These are phyloP conservation scores for Leptodactylus fallax DNA, from an alignment of 2,797 vertebrate genomes.

Conservation along the genomic window DNA sequence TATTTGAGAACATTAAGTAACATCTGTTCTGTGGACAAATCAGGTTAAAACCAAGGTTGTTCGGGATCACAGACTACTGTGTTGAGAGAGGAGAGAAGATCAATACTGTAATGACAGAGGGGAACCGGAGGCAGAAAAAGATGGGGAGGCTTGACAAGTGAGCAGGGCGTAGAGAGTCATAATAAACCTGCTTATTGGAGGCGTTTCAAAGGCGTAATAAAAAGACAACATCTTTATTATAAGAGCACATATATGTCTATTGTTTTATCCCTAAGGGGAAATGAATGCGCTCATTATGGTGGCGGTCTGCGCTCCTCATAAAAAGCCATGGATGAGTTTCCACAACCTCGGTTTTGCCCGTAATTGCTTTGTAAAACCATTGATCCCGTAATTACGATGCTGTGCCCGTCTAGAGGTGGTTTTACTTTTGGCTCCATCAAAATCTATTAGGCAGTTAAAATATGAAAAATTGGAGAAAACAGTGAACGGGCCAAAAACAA, in stretches of 20 bases:
- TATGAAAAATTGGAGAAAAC: constrained; percentile 84
- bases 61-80: constrained; percentile 26
- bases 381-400: constrained; percentile 76
- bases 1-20: neutral
- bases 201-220: neutral
- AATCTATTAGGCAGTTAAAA: constrained; percentile 81
- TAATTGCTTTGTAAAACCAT: constrained; percentile 71
- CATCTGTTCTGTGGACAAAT: constrained; percentile 32
- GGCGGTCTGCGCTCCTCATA: neutral
- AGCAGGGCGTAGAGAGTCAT: constrained; percentile 11
- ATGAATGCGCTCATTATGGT: constrained; percentile 4
- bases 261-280: neutral
- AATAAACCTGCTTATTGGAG: constrained; percentile 1
- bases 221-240: constrained; percentile 18
- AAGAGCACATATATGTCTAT: constrained; percentile 1
- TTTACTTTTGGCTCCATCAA: constrained; percentile 72
- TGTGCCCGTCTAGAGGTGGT: constrained; percentile 73
- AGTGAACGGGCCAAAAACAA: constrained; percentile 80
- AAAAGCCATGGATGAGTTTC: constrained; percentile 16
- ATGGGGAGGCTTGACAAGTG: constrained; percentile 18
- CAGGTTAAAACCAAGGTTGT: constrained; percentile 32
- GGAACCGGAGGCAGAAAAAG: constrained; percentile 15
- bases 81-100: constrained; percentile 24
- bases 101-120: constrained; percentile 48
- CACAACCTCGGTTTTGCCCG: constrained; percentile 54